Conservation (phyloP, 2,888 invertebrate genomes). For the Leuctra nigra region DNA sequence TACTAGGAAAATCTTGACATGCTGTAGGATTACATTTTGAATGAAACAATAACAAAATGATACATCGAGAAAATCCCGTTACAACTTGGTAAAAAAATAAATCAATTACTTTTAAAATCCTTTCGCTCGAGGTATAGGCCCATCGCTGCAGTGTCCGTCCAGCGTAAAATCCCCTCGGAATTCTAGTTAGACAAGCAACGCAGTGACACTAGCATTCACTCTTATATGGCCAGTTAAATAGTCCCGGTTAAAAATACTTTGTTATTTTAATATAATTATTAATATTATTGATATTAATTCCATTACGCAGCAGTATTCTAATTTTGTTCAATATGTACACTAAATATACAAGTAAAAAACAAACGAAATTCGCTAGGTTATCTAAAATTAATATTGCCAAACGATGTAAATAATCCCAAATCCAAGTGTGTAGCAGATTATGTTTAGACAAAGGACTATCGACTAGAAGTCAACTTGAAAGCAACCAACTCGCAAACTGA, state of each 20-base stretch:
- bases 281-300: not conserved
- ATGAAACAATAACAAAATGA: too few species aligned
- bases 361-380: too few species aligned
- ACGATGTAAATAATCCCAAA: not conserved
- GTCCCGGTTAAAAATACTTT: conserved; percentile 3
- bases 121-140: too few species aligned
- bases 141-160: too few species aligned
- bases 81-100: conserved; percentile 2
- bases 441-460: not conserved
- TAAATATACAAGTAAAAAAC: conserved; percentile 2
- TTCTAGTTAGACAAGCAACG: too few species aligned
- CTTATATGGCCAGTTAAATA: not conserved
- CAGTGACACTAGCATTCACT: not conserved
- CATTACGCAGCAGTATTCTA: not conserved
- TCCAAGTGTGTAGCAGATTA: not conserved
- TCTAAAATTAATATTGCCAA: not conserved
- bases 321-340: not conserved
- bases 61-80: too few species aligned
- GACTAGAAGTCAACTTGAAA: conserved; percentile 14
- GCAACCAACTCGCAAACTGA: too few species aligned
- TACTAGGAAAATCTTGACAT: too few species aligned
- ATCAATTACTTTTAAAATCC: not conserved
- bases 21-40: too few species aligned
- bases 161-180: too few species aligned
- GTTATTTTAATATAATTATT: not conserved